A percentile compares a stretch with the other conserved stretches of the same genome.
Conservation (phyloP, 2,113 vertebrate genomes). For the Rostratula benghalensis region DNA sequence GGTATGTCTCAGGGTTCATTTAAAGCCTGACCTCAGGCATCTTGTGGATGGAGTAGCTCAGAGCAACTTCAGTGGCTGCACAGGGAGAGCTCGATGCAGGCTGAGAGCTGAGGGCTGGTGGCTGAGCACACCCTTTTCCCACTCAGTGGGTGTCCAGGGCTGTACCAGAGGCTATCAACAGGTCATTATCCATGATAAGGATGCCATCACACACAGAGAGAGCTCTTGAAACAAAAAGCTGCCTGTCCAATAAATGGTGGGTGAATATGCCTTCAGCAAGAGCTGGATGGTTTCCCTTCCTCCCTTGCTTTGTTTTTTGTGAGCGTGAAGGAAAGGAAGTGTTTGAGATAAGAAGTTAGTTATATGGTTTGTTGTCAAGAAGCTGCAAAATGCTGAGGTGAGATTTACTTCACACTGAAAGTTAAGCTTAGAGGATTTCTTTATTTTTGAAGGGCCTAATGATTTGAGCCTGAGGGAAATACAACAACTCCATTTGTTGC, state of each 20-base stretch:
- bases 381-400: not conserved
- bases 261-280: not conserved
- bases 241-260: not conserved
- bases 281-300: not conserved
- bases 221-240: not conserved
- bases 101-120: not conserved
- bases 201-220: not conserved
- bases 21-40: not conserved
- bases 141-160: not conserved
- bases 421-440: not conserved
- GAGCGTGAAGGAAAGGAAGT: not conserved
- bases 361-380: not conserved
- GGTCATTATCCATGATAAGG: not conserved
- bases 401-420: not conserved
- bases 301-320: not conserved
- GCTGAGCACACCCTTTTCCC: not conserved
- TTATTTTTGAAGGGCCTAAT: not conserved
- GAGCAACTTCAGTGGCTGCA: not conserved
- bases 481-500: not conserved
- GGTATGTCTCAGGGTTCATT: not conserved
- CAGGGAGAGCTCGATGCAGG: fast-evolving
- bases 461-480: not conserved
- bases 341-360: not conserved
- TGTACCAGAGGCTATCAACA: not conserved
- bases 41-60: fast-evolving